Evolutionary conservation across 1,140 invertebrate species (phyloP).

Genomic region (Drosophila murphyi): DNA sequence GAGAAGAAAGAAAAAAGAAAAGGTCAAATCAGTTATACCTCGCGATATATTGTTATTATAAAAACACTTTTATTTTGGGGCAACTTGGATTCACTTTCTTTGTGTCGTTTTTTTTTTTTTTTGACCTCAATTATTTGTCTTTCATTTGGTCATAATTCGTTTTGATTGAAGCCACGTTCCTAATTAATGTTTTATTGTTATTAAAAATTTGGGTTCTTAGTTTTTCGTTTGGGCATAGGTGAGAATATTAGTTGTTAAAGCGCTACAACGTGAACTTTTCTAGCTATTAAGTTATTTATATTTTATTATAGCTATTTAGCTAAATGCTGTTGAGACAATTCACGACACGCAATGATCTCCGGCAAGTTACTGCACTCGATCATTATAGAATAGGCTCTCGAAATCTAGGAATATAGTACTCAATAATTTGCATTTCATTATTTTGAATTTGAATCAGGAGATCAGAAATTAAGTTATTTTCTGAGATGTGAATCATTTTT

Average conservation of each 20-base stretch:
- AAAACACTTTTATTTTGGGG: constrained; percentile 3
- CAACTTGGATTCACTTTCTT: constrained; percentile 30
- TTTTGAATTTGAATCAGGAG: constrained; percentile 5
- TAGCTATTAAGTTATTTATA: constrained; percentile 52
- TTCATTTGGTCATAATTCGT: constrained; percentile 20
- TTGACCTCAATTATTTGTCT: constrained; percentile 36
- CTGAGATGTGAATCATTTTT: too few species aligned
- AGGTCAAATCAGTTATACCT: neutral
- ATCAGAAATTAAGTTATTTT: neutral
- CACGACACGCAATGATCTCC: constrained; percentile 60
- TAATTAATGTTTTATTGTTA: constrained; percentile 47
- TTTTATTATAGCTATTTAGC: constrained; percentile 15
- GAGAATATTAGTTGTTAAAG: constrained; percentile 31
- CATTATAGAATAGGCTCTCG: constrained; percentile 7
- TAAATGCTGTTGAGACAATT: constrained; percentile 22
- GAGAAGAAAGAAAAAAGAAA: too few species aligned
- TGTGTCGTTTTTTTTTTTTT: constrained; percentile 7
- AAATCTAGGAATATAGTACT: neutral
- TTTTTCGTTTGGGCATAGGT: constrained; percentile 33
- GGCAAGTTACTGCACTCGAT: constrained; percentile 13
- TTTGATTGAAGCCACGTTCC: constrained; percentile 64
- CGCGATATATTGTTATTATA: constrained; percentile 5
- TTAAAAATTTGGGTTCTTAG: constrained; percentile 34
- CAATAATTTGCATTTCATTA: neutral
- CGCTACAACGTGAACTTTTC: constrained; percentile 77